phyloP scores from a whole-genome alignment of 2,888 invertebrate species.

The Malacosoma neustria region DNA sequence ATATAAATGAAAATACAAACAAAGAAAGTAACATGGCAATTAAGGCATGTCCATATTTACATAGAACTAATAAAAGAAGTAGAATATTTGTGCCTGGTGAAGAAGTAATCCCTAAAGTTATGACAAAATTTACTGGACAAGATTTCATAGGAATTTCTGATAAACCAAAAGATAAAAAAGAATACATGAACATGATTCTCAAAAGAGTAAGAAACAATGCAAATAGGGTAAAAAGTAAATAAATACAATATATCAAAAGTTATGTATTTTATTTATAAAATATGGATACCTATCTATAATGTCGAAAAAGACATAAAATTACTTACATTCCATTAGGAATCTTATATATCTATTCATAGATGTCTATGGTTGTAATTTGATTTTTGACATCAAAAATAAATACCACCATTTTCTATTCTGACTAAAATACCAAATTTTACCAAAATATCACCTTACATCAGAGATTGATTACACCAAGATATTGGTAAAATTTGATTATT shows the following conservation, averaged over 20 bases:
- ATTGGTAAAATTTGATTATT: slow-evolving; percentile 40
- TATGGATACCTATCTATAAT: slow-evolving; percentile 35
- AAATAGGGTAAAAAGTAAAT: slow-evolving; percentile 44
- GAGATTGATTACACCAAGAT: slow-evolving; percentile 5
- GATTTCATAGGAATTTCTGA: slow-evolving; percentile 43
- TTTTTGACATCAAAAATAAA: slow-evolving; percentile 18
- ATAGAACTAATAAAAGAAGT: slow-evolving; percentile 39
- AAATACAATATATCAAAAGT: slow-evolving; percentile 25
- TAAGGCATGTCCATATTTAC: slow-evolving; percentile 33
- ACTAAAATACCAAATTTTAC: slow-evolving; percentile 41
- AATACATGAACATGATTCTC: slow-evolving; percentile 52
- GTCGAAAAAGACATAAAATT: slow-evolving; percentile 61
- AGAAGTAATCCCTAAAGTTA: slow-evolving; percentile 11
- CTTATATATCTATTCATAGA: slow-evolving; percentile 30
- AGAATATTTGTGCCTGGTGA: slow-evolving; percentile 47
- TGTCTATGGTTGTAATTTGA: slow-evolving; percentile 17
- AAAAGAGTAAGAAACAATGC: slow-evolving; percentile 56
- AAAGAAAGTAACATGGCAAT: slow-evolving; percentile 1
- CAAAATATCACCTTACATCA: slow-evolving; percentile 16
- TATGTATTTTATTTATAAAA: slow-evolving; percentile 39
- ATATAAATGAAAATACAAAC: slow-evolving; percentile 1
- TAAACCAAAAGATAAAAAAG: slow-evolving; percentile 24
- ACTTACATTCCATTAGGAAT: slow-evolving; percentile 56
- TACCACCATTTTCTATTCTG: slow-evolving; percentile 25
- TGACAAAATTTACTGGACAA: slow-evolving; percentile 39